phyloP scores from a whole-genome alignment of 1,140 invertebrate species.

The Drosophila bifasciata region DNA sequence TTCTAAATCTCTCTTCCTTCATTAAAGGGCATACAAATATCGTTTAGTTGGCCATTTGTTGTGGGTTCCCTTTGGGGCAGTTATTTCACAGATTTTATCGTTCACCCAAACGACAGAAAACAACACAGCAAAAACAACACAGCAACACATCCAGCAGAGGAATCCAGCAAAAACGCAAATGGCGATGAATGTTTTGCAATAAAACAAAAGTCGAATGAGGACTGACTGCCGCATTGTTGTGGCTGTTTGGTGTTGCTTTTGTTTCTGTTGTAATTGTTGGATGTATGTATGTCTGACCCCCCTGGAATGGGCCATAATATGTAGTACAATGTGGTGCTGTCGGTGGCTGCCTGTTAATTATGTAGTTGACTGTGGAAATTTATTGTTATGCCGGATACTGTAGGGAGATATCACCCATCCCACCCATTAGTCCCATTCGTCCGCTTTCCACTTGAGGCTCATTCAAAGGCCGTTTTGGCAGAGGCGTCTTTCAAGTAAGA shows the following conservation, averaged over 20 bases:
- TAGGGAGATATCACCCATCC: slow-evolving; percentile 15
- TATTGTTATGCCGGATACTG: slow-evolving; percentile 34
- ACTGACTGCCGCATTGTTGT: slow-evolving; percentile 36
- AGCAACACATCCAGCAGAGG: slow-evolving; percentile 24
- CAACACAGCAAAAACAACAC: slow-evolving; percentile 24
- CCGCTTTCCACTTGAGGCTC: slow-evolving; percentile 47
- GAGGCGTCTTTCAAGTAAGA: slow-evolving; percentile 55
- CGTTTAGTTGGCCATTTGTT: slow-evolving; percentile 12
- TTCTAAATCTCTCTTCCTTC: too few species aligned
- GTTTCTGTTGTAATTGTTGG: slow-evolving; percentile 29
- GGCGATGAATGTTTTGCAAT: slow-evolving; percentile 75
- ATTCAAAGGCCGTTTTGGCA: slow-evolving; percentile 15
- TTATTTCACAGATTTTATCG: slow-evolving; percentile 72
- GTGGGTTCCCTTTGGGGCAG: slow-evolving; percentile 10
- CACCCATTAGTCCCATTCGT: slow-evolving; percentile 11
- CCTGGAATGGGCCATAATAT: slow-evolving; percentile 40
- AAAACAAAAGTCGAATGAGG: slow-evolving; percentile 74
- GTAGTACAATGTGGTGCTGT: slow-evolving; percentile 19
- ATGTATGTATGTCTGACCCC: slow-evolving; percentile 53
- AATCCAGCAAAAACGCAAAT: slow-evolving; percentile 67
- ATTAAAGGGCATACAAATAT: slow-evolving; percentile 33
- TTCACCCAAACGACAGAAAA: slow-evolving; percentile 22
- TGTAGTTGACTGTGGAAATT: slow-evolving; percentile 64
- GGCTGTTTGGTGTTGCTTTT: slow-evolving; percentile 1
- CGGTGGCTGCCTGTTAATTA: slow-evolving; percentile 53